Conservation (phyloP, 2,888 invertebrate species). For the Tyria jacobaeae region DNA sequence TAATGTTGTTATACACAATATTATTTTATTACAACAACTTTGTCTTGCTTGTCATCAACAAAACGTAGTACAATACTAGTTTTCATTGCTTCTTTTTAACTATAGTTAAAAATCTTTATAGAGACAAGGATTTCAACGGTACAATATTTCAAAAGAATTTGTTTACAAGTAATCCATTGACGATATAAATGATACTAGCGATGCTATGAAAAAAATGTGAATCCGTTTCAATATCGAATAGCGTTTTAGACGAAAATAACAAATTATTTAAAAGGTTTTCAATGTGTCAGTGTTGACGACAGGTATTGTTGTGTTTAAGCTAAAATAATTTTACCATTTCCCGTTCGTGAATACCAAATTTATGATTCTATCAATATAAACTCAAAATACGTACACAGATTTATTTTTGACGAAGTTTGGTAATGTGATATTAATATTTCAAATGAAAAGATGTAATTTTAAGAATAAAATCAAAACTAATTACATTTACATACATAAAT, state of each 20-base stretch:
- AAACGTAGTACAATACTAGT: no score
- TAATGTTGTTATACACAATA: no score
- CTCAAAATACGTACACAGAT: no score
- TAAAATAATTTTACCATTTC: neutral
- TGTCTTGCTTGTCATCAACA: no score
- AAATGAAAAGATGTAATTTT: no score
- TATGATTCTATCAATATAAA: neutral
- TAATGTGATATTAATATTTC: no score
- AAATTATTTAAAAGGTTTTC: constrained; percentile 55
- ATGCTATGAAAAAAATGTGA: neutral
- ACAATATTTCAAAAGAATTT: neutral
- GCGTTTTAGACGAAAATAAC: constrained; percentile 31
- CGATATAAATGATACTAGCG: neutral
- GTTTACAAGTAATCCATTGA: neutral
- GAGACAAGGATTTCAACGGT: neutral
- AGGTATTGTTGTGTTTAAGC: constrained; percentile 11
- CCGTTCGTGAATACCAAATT: neutral
- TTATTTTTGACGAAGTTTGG: no score
- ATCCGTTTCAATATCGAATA: neutral
- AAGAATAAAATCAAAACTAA: no score
- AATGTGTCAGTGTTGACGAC: constrained; percentile 32
- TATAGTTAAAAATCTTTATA: no score
- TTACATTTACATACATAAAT: no score
- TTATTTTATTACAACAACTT: no score
- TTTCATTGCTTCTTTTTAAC: no score